These are phyloP conservation scores for Gephyroberyx darwinii DNA, from an alignment of 2,797 vertebrate species.

Conservation along the genomic window DNA sequence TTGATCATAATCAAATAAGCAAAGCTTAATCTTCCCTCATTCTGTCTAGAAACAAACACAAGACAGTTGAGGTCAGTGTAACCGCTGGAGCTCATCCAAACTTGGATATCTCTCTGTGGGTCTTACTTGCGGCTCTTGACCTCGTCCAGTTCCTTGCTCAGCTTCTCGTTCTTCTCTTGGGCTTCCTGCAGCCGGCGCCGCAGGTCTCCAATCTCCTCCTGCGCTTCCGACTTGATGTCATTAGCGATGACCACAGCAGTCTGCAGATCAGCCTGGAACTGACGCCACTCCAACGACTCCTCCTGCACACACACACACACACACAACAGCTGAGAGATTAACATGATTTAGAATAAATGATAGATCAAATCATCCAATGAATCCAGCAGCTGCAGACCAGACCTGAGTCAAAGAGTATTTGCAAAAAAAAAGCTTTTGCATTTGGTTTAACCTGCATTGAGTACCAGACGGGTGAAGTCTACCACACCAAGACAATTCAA, in stretches of 20 bases:
- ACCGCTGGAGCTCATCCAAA: slow-evolving; percentile 1
- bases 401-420: neutral
- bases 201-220: slow-evolving; percentile 95
- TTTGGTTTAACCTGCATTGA: neutral
- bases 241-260: slow-evolving; percentile 97
- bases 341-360: neutral
- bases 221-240: slow-evolving; percentile 96
- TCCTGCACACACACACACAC: slow-evolving; percentile 78
- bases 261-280: slow-evolving; percentile 97
- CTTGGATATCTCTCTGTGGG: neutral
- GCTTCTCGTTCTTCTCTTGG: slow-evolving; percentile 93
- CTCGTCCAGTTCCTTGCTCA: slow-evolving; percentile 93
- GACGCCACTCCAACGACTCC: slow-evolving; percentile 96
- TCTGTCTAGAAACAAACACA: slow-evolving; percentile 27
- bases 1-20: neutral
- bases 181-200: slow-evolving; percentile 90
- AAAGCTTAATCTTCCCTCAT: neutral
- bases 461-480: neutral
- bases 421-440: neutral
- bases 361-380: neutral
- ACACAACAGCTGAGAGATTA: neutral
- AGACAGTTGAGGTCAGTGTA: slow-evolving; percentile 20
- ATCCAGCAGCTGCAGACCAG: neutral
- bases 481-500: no score
- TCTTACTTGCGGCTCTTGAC: slow-evolving; percentile 95